Evolutionary conservation across 2,797 vertebrate species (phyloP), one percentile per base, ranked within the genome.

Genomic region (Rachycentron canadum): DNA sequence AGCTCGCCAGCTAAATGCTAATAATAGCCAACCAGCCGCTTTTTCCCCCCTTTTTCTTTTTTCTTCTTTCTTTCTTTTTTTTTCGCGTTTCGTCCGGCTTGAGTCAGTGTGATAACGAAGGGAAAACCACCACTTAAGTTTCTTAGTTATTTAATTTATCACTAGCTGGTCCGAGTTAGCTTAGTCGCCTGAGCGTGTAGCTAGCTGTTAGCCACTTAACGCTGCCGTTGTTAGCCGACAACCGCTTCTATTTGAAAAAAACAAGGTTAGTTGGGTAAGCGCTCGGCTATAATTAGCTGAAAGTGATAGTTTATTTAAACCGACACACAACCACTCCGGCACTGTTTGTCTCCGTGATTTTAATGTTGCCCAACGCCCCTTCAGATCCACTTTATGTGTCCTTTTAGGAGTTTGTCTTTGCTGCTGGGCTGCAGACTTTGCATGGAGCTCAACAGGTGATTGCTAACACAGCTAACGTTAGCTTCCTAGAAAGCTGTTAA

Each of bases 381-480:
- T 26, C 23, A 52, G 11, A 53, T 71, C 25, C n/a, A 55, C 28
- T 66, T 77, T 5, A 11, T 55, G 28, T 63, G 7, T 2, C 8
- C 19, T 63, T 66, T 73, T 21, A 4, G 12, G 17, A 41, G 36
- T 72, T 50, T 57, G 19, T 43, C 23, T 63, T 41, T 16, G 34
- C 43, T 45, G 38, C 26, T 67, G 36, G 25, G 32, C 19, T 76
- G 36, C 70, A 67, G 74, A 82, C 63, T 88, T 70, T 50, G 43
- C 65, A 3, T 26, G n/a, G 70, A 66, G 78, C 78, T 91, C 92
- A 92, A 93, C 92, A 93, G 92, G 92, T 91, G 91, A 84, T 10
- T 65, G 86, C 84, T 80, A 83, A 64, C 62, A 7, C 3, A 7
- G 85, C 76, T 82, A 69, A 57, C 19, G 28, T 74, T 89, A 89